These are phyloP conservation scores for Drosophila equinoxialis DNA, from an alignment of 1,140 invertebrate genomes.

Conservation along the genomic window DNA sequence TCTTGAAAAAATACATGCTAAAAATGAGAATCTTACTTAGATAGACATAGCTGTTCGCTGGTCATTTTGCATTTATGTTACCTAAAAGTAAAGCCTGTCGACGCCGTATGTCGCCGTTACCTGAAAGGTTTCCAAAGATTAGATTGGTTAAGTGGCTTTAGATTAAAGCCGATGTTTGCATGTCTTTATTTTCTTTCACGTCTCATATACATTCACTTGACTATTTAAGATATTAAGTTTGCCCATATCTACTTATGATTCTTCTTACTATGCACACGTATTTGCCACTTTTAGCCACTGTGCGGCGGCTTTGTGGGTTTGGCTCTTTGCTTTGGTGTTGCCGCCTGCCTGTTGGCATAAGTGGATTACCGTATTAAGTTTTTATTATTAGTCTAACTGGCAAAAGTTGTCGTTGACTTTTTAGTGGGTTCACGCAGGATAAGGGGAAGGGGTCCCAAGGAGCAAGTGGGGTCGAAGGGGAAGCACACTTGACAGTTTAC, in stretches of 20 bases:
- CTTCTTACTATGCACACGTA: neutral
- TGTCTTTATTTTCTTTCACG: no score
- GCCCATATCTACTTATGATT: neutral
- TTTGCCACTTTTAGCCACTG: conserved; percentile 1
- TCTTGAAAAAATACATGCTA: no score
- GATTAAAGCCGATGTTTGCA: no score
- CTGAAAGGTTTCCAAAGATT: no score
- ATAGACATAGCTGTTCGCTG: no score
- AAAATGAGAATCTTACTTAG: no score
- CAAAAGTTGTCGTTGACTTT: conserved; percentile 61
- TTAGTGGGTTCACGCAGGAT: conserved; percentile 33
- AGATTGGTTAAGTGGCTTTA: no score
- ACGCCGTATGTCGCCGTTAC: no score
- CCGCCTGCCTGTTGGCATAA: conserved; percentile 55
- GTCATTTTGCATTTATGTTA: no score
- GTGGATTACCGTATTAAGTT: conserved; percentile 81
- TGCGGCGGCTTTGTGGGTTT: conserved; percentile 41
- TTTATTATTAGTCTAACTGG: conserved; percentile 81
- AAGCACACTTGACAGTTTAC: conserved; percentile 45
- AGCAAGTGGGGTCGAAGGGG: conserved; percentile 11
- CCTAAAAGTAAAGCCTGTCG: no score
- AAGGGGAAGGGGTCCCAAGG: conserved; percentile 17
- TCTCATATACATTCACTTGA: no score
- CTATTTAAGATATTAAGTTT: neutral
- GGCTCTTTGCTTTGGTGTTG: conserved; percentile 20